A percentile compares a stretch with the other conserved stretches of the same genome.
Conservation (phyloP, 2,888 invertebrate genomes). For the Tanytarsus gracilentus region DNA sequence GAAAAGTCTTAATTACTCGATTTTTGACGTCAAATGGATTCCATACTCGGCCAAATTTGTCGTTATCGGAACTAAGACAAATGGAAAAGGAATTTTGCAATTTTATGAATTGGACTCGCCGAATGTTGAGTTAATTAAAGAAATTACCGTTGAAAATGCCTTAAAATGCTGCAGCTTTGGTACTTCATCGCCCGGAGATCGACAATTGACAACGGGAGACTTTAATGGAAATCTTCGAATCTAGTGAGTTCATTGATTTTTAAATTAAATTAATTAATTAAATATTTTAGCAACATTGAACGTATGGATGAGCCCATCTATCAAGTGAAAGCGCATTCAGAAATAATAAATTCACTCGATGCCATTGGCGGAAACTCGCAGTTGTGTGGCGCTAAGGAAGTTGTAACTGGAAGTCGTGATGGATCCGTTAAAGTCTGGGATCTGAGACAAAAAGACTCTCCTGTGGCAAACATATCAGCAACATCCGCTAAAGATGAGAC, state of each 20-base stretch:
- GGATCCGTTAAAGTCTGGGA: constrained; percentile 96
- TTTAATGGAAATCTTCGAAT: constrained; percentile 77
- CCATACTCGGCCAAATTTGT: constrained; percentile 91
- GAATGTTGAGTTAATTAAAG: constrained; percentile 59
- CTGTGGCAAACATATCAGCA: constrained; percentile 84
- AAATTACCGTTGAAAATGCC: constrained; percentile 69
- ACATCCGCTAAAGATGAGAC: constrained; percentile 35
- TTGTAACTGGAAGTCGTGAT: constrained; percentile 88
- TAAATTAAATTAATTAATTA: neutral
- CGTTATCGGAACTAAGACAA: constrained; percentile 74
- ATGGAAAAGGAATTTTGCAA: constrained; percentile 77
- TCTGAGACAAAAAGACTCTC: constrained; percentile 75
- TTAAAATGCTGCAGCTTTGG: constrained; percentile 93
- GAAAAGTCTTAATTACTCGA: constrained; percentile 69
- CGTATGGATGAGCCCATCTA: constrained; percentile 63
- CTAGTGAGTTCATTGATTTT: constrained; percentile 51
- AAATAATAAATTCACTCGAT: constrained; percentile 86
- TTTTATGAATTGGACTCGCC: constrained; percentile 68
- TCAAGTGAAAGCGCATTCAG: constrained; percentile 67
- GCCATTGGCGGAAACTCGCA: constrained; percentile 74
- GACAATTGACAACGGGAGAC: constrained; percentile 83
- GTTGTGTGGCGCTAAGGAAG: constrained; percentile 88
- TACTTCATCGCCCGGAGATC: constrained; percentile 68
- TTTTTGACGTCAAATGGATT: constrained; percentile 93
- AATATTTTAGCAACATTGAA: constrained; percentile 68